phyloP scores from a whole-genome alignment of 2,888 invertebrate species.

The Notodonta dromedarius region DNA sequence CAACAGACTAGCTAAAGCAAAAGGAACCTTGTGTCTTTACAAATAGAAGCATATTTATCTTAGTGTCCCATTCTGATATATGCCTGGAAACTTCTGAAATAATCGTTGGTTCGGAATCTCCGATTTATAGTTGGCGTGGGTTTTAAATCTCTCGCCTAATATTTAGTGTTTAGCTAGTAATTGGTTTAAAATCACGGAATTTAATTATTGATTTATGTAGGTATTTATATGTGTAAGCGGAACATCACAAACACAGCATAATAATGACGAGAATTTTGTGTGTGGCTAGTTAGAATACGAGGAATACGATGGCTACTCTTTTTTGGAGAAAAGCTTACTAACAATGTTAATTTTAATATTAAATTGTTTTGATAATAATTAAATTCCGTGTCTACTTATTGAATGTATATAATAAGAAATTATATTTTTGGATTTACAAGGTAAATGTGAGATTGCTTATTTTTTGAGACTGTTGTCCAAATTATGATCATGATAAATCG shows the following conservation, averaged over 20 bases:
- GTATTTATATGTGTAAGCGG: no score
- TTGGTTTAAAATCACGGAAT: not conserved
- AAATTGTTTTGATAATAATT: not conserved
- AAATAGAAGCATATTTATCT: no score
- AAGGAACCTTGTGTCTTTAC: no score
- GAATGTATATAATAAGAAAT: slow-evolving; percentile 70
- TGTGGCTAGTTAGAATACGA: no score
- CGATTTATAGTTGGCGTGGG: not conserved
- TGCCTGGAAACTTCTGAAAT: no score
- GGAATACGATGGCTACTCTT: no score
- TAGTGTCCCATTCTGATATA: no score
- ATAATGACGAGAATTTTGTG: no score
- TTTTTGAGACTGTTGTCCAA: slow-evolving; percentile 82
- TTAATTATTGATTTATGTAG: not conserved
- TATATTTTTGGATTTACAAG: slow-evolving; percentile 76
- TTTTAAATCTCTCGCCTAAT: not conserved
- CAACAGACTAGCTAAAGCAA: no score
- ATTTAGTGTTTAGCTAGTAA: not conserved
- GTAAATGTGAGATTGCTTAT: slow-evolving; percentile 68
- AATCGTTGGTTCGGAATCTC: not conserved
- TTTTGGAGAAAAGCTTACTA: no score
- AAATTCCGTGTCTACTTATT: slow-evolving; percentile 27
- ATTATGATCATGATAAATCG: slow-evolving; percentile 63
- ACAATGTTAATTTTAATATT: not conserved
- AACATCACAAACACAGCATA: not conserved